Conservation (phyloP, 53 echinoderm and acorn worm species). For the Echinometra lucunter region DNA sequence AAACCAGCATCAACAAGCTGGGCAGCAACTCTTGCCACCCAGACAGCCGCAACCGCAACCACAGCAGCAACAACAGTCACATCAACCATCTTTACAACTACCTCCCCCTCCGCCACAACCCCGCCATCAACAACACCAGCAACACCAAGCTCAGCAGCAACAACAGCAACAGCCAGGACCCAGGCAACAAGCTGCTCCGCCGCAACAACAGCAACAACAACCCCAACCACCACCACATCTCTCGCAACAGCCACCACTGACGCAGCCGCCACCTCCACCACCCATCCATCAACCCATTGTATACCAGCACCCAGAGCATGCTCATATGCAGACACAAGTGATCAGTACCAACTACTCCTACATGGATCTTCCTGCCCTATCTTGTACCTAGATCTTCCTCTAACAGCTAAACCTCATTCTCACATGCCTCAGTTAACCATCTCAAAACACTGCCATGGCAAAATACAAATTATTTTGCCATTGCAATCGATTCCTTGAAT, state of each 20-base stretch:
- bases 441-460: too few relatives aligned
- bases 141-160: constrained; percentile 23
- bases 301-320: constrained; percentile 46
- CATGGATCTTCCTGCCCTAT: constrained; percentile 51
- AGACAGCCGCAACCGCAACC: constrained; percentile 40
- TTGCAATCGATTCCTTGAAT: too few relatives aligned
- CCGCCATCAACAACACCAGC: background rate
- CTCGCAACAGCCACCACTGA: constrained; percentile 28
- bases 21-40: constrained; percentile 19
- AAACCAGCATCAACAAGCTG: constrained; percentile 5
- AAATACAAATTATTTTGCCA: too few relatives aligned
- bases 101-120: constrained; percentile 21
- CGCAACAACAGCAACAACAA: background rate
- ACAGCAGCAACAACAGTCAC: background rate
- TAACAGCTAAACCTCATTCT: background rate
- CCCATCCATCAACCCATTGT: constrained; percentile 44
- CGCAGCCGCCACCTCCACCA: constrained; percentile 27
- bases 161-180: constrained; percentile 14
- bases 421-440: too few relatives aligned
- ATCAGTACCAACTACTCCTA: constrained; percentile 29
- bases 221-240: background rate
- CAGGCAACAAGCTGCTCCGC: constrained; percentile 17
- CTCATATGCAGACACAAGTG: constrained; percentile 28
- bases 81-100: background rate
- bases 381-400: background rate